phyloP scores from a whole-genome alignment of 2,797 vertebrate genomes.

The Threskiornis aethiopicus region DNA sequence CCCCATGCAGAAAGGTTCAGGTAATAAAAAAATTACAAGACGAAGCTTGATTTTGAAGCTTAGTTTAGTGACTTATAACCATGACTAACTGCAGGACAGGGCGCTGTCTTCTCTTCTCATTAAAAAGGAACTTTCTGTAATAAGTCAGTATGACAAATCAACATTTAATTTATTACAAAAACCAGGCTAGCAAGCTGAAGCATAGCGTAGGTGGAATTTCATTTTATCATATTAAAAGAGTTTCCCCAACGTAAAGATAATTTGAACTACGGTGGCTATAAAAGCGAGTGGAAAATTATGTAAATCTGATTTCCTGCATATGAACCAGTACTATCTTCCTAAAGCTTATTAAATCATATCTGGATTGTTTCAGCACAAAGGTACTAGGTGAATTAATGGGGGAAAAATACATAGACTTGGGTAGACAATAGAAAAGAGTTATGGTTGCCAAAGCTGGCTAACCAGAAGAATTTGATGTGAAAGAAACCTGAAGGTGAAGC shows the following conservation, averaged over 20 bases:
- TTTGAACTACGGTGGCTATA: slow-evolving; percentile 53
- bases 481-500: neutral
- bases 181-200: slow-evolving; percentile 54
- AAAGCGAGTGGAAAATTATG: slow-evolving; percentile 77
- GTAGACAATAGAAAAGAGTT: slow-evolving; percentile 59
- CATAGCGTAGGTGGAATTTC: slow-evolving; percentile 63
- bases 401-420: slow-evolving; percentile 13
- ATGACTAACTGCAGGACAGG: neutral
- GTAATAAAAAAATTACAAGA: slow-evolving; percentile 3
- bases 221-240: slow-evolving; percentile 70
- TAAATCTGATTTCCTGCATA: slow-evolving; percentile 75
- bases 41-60: neutral
- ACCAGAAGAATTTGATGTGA: neutral
- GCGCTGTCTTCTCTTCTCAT: neutral
- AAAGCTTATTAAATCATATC: slow-evolving; percentile 73
- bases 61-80: neutral
- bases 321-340: slow-evolving; percentile 56
- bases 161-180: slow-evolving; percentile 61
- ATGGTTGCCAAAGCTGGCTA: slow-evolving; percentile 45
- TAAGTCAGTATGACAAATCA: slow-evolving; percentile 65
- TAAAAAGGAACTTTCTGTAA: slow-evolving; percentile 54
- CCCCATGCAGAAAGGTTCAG: neutral
- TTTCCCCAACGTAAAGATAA: slow-evolving; percentile 69
- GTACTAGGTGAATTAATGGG: slow-evolving; percentile 43
- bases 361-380: slow-evolving; percentile 73